Conservation (phyloP, 2,113 vertebrate species). For the Stigmatopora argus region DNA sequence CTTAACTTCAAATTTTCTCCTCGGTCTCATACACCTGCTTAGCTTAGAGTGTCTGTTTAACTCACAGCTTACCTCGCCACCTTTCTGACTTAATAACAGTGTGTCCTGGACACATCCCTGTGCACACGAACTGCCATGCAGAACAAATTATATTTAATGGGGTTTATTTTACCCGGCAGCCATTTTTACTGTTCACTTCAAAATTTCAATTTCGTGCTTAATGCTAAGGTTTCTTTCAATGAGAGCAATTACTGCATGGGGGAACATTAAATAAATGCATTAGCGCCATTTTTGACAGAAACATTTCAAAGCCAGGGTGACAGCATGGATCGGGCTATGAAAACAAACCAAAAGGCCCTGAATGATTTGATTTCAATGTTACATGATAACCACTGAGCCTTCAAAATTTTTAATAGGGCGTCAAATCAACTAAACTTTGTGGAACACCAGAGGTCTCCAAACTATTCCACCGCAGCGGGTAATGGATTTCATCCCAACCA, state of each 20-base stretch:
- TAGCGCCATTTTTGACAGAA: conserved; percentile 77
- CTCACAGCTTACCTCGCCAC: conserved; percentile 58
- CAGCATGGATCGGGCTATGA: conserved; percentile 50
- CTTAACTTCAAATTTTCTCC: conserved; percentile 10
- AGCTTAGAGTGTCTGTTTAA: conserved; percentile 5
- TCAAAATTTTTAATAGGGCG: not conserved
- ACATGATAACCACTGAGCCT: not conserved
- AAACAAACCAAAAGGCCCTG: conserved; percentile 34
- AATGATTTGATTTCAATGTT: not conserved
- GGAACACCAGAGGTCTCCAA: too few relatives aligned
- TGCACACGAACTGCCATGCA: conserved; percentile 75
- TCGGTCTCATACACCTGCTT: not conserved
- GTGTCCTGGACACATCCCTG: conserved; percentile 75
- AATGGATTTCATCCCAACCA: too few relatives aligned
- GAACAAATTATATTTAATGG: conserved; percentile 99
- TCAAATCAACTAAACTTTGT: not conserved
- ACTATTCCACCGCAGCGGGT: too few relatives aligned
- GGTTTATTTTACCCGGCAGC: conserved; percentile 83
- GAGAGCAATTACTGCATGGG: conserved; percentile 81
- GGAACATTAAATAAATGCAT: conserved; percentile 86
- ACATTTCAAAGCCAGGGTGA: conserved; percentile 73
- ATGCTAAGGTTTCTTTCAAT: conserved; percentile 82
- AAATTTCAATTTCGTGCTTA: conserved; percentile 94
- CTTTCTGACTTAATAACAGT: conserved; percentile 87
- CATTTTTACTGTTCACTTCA: conserved; percentile 86